Percentiles rank a stretch among this genome's conserved stretches.
phyloP scores from a whole-genome alignment of 2,113 vertebrate genomes.

The Myotis davidii region DNA sequence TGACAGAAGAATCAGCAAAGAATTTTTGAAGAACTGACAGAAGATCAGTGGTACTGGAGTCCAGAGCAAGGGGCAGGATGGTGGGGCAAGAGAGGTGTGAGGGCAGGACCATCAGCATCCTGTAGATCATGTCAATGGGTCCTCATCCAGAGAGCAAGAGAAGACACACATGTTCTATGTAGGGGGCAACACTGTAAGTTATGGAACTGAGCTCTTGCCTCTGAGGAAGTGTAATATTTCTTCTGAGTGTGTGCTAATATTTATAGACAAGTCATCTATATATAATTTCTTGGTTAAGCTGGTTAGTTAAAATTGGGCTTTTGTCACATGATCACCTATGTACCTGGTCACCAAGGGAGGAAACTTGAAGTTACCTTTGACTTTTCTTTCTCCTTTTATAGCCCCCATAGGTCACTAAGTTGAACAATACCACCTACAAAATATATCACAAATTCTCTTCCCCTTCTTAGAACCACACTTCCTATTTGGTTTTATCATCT shows the following conservation, averaged over 20 bases:
- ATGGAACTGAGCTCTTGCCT: background rate
- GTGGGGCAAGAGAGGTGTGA: background rate
- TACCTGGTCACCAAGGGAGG: background rate
- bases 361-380: background rate
- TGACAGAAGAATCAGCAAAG: background rate
- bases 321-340: no score
- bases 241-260: background rate
- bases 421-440: background rate
- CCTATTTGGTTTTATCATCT: background rate
- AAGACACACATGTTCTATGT: background rate
- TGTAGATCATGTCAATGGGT: no score
- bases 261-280: background rate
- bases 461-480: background rate
- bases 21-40: background rate
- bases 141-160: background rate
- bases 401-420: background rate
- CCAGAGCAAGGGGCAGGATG: background rate
- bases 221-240: no score
- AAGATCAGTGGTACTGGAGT: background rate
- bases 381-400: background rate
- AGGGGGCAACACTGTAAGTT: rapidly evolving
- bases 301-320: background rate
- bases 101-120: background rate
- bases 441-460: background rate
- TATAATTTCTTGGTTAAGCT: background rate